Base-by-base conservation (phyloP, 1,140 invertebrate genomes). In the Drosophila nannoptera region DNA sequence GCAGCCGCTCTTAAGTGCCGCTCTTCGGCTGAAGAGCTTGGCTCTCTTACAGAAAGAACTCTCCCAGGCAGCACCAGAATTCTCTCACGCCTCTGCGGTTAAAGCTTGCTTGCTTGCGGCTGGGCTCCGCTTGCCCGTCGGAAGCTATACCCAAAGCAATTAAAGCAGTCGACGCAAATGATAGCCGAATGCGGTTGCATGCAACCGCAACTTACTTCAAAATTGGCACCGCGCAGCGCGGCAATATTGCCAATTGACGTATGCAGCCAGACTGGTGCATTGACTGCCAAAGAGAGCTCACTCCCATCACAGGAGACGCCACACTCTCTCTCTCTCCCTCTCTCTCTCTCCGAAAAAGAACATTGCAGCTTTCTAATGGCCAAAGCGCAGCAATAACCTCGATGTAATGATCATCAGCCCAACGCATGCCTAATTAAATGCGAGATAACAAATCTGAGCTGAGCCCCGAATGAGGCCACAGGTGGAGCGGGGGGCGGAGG, bases 351-450 rank as follows among this genome's bases (percentile, higher is more conserved):
- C 8, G 16, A 67, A 53, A 42, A 53, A 66, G 72, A 72, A 75
- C 50, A 66, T 50, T 58, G 73, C 62, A 70, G 73, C 77, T 80
- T 81, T 81, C 77, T 76, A 80, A 81, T 76, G 58, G 70, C 69
- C 65, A 75, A 69, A 53, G 43, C 48, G 66, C 75, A 49, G 35
- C 29, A 42, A 40, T 31, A 73, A 45, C 46, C 43, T 42, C 29
- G 60, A 32, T 7, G 46, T 42, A 33, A 69, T 59, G 70, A 80
- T 72, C 74, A 82, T 75, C 69, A 66, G 46, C 58, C n/a, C 61
- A 73, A 76, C 65, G 75, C 73, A 83, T 76, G 80, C 66, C 81
- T 84, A 84, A 83, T 83, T 83, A 84, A 80, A 75, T 84, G 69
- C 69, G 7, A 72, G 80, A 84, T 83, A 84, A 83, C 80, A 70